Evolutionary conservation across 2,113 vertebrate species (phyloP).

Genomic region (Toxostoma redivivum): DNA sequence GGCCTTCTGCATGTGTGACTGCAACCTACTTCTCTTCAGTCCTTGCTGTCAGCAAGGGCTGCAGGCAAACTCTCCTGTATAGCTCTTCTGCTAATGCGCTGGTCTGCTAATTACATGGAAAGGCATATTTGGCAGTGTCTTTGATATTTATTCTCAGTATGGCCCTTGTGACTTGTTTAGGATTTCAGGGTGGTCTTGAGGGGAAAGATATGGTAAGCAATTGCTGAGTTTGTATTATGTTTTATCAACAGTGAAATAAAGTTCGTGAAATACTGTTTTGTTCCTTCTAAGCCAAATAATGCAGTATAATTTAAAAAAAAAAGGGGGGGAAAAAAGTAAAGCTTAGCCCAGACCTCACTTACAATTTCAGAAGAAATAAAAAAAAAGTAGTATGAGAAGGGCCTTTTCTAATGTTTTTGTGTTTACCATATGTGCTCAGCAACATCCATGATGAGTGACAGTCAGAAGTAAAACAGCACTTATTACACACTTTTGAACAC

Average conservation of each 20-base stretch:
- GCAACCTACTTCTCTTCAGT: conserved; percentile 24
- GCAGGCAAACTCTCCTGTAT: conserved; percentile 29
- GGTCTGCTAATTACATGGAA: conserved; percentile 40
- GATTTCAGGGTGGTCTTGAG: conserved; percentile 53
- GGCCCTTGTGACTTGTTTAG: conserved; percentile 26
- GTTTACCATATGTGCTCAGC: not conserved
- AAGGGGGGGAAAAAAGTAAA: not conserved
- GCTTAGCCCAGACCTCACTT: not conserved
- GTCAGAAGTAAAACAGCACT: not conserved
- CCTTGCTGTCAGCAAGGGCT: conserved; percentile 34
- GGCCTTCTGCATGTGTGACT: conserved; percentile 38
- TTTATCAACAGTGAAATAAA: conserved; percentile 46
- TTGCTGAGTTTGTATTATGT: conserved; percentile 11
- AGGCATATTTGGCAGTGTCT: conserved; percentile 3
- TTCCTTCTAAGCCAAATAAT: not conserved
- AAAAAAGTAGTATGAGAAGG: not conserved
- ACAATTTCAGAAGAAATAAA: not conserved
- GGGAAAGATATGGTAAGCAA: not conserved
- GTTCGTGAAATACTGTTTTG: conserved; percentile 12
- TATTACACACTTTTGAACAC: not conserved
- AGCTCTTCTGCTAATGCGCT: conserved; percentile 45
- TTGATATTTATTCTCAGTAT: conserved; percentile 47
- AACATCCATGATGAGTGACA: not conserved
- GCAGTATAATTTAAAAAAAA: not conserved
- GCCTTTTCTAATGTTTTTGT: not conserved